These are phyloP conservation scores for Ornithoptera priamus DNA, from an alignment of 2,888 invertebrate genomes.

Conservation along the genomic window DNA sequence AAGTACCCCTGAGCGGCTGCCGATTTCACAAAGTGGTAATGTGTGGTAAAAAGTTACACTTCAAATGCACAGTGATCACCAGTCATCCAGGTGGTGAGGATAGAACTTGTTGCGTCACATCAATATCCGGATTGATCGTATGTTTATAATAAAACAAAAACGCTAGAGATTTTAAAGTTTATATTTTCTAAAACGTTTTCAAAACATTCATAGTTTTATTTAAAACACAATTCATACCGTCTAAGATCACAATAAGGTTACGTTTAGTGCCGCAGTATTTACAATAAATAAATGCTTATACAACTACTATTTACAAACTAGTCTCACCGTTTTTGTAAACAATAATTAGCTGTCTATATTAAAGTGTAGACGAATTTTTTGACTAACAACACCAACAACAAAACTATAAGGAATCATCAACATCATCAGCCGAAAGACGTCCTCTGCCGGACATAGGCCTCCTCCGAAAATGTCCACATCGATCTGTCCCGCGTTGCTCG, in stretches of 20 bases:
- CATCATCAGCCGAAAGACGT: too few relatives aligned
- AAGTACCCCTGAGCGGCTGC: too few relatives aligned
- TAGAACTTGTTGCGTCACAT: too few relatives aligned
- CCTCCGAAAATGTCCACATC: too few relatives aligned
- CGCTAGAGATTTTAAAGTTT: slow-evolving; percentile 56
- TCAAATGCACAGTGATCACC: too few relatives aligned
- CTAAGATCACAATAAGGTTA: slow-evolving; percentile 71
- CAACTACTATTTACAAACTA: slow-evolving; percentile 60
- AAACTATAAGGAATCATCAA: slow-evolving; percentile 22
- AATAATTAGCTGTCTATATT: slow-evolving; percentile 40
- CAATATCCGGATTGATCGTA: too few relatives aligned
- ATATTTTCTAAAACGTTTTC: slow-evolving; percentile 63
- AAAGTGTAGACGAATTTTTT: slow-evolving; percentile 15
- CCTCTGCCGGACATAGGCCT: too few relatives aligned
- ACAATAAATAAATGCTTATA: slow-evolving; percentile 64
- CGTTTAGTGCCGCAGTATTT: slow-evolving; percentile 57
- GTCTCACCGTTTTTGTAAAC: slow-evolving; percentile 50
- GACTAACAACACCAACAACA: slow-evolving; percentile 23
- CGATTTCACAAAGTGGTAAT: too few relatives aligned
- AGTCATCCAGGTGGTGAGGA: too few relatives aligned
- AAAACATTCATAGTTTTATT: slow-evolving; percentile 56
- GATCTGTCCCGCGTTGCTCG: too few relatives aligned
- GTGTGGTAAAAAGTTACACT: too few relatives aligned
- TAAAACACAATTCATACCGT: slow-evolving; percentile 43
- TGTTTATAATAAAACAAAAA: too few relatives aligned